Evolutionary conservation across 2,888 invertebrate species (phyloP).

Genomic region (Drosophila macrospina): DNA sequence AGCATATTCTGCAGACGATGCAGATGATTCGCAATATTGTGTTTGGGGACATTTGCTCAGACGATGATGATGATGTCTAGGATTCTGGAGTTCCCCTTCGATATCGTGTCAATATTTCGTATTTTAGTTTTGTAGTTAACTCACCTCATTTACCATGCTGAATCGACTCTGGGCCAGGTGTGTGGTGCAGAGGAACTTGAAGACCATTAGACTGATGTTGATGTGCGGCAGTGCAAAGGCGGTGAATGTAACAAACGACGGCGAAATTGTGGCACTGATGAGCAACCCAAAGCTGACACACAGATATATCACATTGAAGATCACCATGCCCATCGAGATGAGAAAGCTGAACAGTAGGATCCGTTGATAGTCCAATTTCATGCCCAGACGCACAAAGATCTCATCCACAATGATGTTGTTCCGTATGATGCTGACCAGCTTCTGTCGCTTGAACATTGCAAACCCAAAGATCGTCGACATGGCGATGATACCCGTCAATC

Average conservation of each 20-base stretch:
- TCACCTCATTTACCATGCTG: slow-evolving; percentile 82
- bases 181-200: slow-evolving; percentile 82
- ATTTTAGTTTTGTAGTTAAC: slow-evolving; percentile 12
- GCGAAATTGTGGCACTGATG: slow-evolving; percentile 78
- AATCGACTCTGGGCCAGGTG: slow-evolving; percentile 82
- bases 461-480: slow-evolving; percentile 83
- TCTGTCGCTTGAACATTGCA: slow-evolving; percentile 74
- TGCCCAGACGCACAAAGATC: slow-evolving; percentile 80
- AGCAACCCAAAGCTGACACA: slow-evolving; percentile 82
- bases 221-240: slow-evolving; percentile 83
- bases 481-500: slow-evolving; percentile 81
- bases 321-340: slow-evolving; percentile 79
- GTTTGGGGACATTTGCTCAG: neutral
- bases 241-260: slow-evolving; percentile 83
- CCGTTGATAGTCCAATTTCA: slow-evolving; percentile 80
- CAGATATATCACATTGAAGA: slow-evolving; percentile 82
- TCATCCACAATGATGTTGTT: slow-evolving; percentile 80
- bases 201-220: slow-evolving; percentile 83
- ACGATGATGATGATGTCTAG: neutral
- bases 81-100: neutral
- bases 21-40: neutral
- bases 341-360: slow-evolving; percentile 78
- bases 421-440: slow-evolving; percentile 77
- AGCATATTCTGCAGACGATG: neutral
- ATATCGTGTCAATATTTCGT: neutral